Percentiles rank a stretch among this genome's conserved stretches.
phyloP scores from a whole-genome alignment of 2,888 invertebrate genomes.

The Toxonevra muliebris region DNA sequence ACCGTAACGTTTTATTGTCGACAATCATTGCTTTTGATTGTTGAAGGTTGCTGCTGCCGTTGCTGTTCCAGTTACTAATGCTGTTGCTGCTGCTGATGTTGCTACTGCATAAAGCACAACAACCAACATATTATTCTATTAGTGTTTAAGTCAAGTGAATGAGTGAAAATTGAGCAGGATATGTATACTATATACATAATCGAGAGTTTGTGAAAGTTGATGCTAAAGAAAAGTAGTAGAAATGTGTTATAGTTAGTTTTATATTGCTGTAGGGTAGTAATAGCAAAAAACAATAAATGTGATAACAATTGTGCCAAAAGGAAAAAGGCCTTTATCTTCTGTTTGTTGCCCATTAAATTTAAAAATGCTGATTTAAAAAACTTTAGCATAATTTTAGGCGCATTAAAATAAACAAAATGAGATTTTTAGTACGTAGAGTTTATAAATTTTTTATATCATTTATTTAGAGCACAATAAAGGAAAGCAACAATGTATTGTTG shows the following conservation, averaged over 20 bases:
- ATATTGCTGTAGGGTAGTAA: background rate
- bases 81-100: no score
- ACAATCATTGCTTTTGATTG: conserved; percentile 63
- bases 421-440: conserved; percentile 2
- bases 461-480: no score
- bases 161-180: background rate
- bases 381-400: conserved; percentile 28
- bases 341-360: conserved; percentile 17
- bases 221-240: background rate
- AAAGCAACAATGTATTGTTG: no score
- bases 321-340: background rate
- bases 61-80: background rate
- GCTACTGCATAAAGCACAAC: no score
- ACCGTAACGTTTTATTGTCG: conserved; percentile 61
- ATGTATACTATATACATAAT: no score
- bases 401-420: conserved; percentile 20
- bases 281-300: background rate
- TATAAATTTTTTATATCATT: background rate
- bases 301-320: background rate
- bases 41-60: conserved; percentile 35
- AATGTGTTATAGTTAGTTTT: background rate
- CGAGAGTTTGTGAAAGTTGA: background rate
- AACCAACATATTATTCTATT: background rate
- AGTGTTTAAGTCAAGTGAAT: background rate
- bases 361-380: conserved; percentile 18